Evolutionary conservation across 2,888 invertebrate genomes (phyloP).

Genomic region (Melinopterus prodromus): DNA sequence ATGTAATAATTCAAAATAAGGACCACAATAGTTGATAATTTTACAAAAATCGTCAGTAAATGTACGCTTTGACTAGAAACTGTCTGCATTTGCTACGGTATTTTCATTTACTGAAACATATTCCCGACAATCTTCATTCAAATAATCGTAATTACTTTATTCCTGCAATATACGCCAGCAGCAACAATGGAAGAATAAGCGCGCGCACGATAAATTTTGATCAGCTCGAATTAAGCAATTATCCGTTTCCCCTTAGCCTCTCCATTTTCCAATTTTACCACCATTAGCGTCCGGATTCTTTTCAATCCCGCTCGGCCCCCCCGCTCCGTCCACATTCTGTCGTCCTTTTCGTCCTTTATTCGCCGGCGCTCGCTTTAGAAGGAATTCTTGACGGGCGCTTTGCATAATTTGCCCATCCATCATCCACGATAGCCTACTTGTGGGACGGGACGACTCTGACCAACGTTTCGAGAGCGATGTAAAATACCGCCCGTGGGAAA

Average conservation of each 20-base stretch:
- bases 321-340: neutral
- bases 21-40: too few relatives aligned
- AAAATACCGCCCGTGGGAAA: neutral
- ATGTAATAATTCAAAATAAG: too few relatives aligned
- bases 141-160: too few relatives aligned
- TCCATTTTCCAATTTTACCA: neutral
- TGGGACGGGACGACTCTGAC: neutral
- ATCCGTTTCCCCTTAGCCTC: neutral
- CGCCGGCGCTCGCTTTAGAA: neutral
- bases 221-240: neutral
- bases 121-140: too few relatives aligned
- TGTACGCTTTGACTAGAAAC: too few relatives aligned
- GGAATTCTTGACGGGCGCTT: constrained; percentile 4
- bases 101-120: too few relatives aligned
- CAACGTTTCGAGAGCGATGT: neutral
- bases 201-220: neutral
- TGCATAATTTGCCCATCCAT: neutral
- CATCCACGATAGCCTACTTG: neutral
- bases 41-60: too few relatives aligned
- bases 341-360: neutral
- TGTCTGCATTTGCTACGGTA: too few relatives aligned
- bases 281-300: neutral
- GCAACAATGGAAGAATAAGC: neutral
- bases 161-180: too few relatives aligned
- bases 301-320: neutral